Conservation (phyloP, 2,797 vertebrate genomes). For the Lates japonicus region DNA sequence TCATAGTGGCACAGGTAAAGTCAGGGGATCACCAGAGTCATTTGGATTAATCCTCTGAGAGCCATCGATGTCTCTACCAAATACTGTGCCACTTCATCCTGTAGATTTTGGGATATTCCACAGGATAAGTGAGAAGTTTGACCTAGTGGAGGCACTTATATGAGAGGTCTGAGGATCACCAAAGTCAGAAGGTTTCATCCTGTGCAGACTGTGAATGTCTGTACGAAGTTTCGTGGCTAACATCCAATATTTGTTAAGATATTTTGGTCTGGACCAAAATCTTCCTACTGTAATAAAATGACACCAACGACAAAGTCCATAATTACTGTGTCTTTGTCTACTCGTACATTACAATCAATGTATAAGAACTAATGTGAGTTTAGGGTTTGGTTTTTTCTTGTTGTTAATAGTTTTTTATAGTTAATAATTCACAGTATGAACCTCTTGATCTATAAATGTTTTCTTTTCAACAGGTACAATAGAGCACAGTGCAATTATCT, state of each 20-base stretch:
- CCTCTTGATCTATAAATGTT: neutral
- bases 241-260: neutral
- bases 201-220: neutral
- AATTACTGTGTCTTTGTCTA: neutral
- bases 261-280: too few relatives aligned
- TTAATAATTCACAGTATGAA: neutral
- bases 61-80: too few relatives aligned
- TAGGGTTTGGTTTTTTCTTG: neutral
- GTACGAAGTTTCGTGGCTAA: neutral
- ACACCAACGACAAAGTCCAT: neutral
- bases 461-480: slow-evolving; percentile 23
- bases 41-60: neutral
- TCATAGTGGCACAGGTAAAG: neutral
- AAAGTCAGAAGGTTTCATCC: neutral
- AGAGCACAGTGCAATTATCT: slow-evolving; percentile 23
- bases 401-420: neutral
- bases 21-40: too few relatives aligned
- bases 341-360: neutral
- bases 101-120: neutral
- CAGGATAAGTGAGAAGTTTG: neutral
- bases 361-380: neutral
- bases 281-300: too few relatives aligned
- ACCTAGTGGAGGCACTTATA: neutral
- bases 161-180: neutral
- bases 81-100: neutral